Conservation (phyloP, 2,113 vertebrate species). For the Morone chrysops region DNA sequence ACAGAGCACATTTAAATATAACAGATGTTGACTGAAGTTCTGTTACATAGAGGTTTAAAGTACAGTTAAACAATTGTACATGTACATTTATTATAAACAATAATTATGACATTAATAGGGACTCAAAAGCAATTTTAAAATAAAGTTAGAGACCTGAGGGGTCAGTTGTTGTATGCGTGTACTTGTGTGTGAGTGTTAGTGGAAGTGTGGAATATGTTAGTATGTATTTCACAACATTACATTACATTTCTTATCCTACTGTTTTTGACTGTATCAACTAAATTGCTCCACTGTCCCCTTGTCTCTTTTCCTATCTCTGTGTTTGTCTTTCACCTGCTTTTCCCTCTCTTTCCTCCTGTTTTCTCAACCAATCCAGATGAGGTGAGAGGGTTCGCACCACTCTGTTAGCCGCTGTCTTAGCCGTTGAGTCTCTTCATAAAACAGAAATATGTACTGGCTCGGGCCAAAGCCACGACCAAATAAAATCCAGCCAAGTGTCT, state of each 20-base stretch:
- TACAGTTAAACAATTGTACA: not conserved
- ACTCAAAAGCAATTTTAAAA: not conserved
- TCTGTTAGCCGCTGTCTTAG: constrained; percentile 71
- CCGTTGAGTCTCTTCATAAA: constrained; percentile 81
- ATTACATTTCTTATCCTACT: not conserved
- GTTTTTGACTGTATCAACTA: constrained; percentile 22
- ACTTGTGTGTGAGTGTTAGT: not conserved
- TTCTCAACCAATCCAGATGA: constrained; percentile 34
- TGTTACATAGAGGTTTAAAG: not conserved
- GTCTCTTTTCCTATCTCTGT: not conserved
- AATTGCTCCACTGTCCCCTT: not conserved
- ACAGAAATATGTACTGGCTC: constrained; percentile 81
- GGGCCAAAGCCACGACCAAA: constrained; percentile 76
- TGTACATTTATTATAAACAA: not conserved
- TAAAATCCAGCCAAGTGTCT: constrained; percentile 80
- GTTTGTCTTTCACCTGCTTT: constrained; percentile 1
- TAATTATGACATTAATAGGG: not conserved
- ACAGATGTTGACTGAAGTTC: not conserved
- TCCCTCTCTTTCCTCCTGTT: constrained; percentile 6
- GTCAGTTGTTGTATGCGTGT: not conserved
- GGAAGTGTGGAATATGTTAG: not conserved
- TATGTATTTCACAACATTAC: not conserved
- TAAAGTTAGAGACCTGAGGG: not conserved
- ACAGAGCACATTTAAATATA: not conserved
- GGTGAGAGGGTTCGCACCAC: constrained; percentile 59